Percentiles rank a stretch among this genome's conserved stretches.
Conservation (phyloP, 2,113 vertebrate genomes). For the Ictidomys tridecemlineatus region DNA sequence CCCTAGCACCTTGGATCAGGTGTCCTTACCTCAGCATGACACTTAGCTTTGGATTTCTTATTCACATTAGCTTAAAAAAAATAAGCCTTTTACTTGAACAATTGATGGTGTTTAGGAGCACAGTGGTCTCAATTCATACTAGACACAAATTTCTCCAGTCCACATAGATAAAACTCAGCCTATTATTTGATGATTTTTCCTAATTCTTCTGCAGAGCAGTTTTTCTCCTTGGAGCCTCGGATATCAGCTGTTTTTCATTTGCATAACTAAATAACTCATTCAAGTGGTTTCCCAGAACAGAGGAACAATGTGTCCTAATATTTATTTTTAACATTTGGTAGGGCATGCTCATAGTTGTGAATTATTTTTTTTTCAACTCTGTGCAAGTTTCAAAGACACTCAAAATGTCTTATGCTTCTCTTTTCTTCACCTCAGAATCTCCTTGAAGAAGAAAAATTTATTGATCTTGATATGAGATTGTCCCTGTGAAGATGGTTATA, state of each 20-base stretch:
- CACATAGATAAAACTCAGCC: background rate
- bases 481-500: background rate
- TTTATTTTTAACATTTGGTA: background rate
- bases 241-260: conserved; percentile 34
- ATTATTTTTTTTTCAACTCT: background rate
- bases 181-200: background rate
- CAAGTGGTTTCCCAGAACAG: conserved; percentile 13
- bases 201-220: background rate
- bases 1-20: background rate
- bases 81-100: background rate
- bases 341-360: background rate
- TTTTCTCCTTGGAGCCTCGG: conserved; percentile 9
- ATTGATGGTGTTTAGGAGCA: background rate
- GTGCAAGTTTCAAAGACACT: conserved; percentile 10
- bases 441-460: background rate
- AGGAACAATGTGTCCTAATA: background rate
- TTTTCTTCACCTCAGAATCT: background rate
- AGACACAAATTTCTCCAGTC: background rate
- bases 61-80: background rate
- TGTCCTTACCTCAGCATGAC: fast-evolving
- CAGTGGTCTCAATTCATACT: background rate
- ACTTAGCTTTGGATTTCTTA: background rate
- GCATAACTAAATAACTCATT: conserved; percentile 38
- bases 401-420: background rate
- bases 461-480: background rate